These are phyloP conservation scores for Dicaeum eximium DNA, from an alignment of 2,113 vertebrate species.

Conservation along the genomic window DNA sequence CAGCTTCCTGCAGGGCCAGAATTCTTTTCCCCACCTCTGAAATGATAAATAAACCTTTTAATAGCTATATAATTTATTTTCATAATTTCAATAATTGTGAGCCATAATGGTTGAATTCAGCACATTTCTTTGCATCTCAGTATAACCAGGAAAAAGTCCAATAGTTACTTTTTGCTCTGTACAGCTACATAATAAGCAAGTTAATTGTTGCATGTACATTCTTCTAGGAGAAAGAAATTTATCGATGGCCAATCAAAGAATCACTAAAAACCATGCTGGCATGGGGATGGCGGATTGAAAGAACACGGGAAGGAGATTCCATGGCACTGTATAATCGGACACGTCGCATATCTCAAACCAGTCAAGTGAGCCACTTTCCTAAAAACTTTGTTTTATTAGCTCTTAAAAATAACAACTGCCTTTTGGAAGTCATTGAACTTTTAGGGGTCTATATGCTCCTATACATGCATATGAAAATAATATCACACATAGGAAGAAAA, in stretches of 20 bases:
- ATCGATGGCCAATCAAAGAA: slow-evolving; percentile 90
- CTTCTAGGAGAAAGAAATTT: slow-evolving; percentile 90
- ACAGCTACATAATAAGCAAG: neutral
- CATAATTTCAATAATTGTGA: neutral
- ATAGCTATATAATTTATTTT: neutral
- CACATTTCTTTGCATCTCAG: neutral
- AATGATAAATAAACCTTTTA: neutral
- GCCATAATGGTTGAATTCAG: neutral
- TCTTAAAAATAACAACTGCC: neutral
- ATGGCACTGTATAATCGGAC: slow-evolving; percentile 83
- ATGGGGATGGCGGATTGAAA: slow-evolving; percentile 91
- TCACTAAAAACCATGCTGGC: slow-evolving; percentile 93
- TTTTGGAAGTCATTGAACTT: neutral
- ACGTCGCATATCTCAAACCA: slow-evolving; percentile 89
- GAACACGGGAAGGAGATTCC: slow-evolving; percentile 87
- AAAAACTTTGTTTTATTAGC: neutral
- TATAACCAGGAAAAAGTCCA: neutral
- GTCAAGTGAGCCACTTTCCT: slow-evolving; percentile 77
- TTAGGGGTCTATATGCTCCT: neutral
- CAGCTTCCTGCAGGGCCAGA: neutral
- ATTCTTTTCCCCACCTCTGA: neutral
- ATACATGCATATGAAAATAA: neutral
- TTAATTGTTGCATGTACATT: neutral
- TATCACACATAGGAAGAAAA: neutral
- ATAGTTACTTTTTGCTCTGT: neutral